These are phyloP conservation scores for Ianthella basta DNA, from an alignment of 37 sponge, comb jelly and placozoan species.

Conservation along the genomic window DNA sequence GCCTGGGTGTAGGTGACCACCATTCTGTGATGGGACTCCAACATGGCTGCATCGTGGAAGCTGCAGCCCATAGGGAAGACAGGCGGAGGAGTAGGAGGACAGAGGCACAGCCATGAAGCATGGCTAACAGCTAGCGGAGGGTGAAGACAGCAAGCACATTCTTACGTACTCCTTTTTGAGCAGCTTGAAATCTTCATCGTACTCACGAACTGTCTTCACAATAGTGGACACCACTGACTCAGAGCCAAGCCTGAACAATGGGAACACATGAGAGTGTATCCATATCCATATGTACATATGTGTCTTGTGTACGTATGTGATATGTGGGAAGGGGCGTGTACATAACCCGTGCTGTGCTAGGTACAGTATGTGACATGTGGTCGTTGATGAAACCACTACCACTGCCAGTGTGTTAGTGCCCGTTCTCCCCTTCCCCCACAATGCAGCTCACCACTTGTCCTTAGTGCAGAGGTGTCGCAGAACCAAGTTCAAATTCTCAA, in stretches of 20 bases:
- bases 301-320: background rate
- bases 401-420: too few relatives aligned
- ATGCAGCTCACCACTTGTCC: slow-evolving; percentile 53
- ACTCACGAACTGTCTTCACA: slow-evolving; percentile 60
- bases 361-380: too few relatives aligned
- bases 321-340: background rate
- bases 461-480: slow-evolving; percentile 53
- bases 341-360: too few relatives aligned
- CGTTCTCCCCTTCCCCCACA: too few relatives aligned
- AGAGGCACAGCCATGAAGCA: background rate
- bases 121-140: background rate
- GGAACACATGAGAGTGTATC: background rate
- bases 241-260: slow-evolving; percentile 7
- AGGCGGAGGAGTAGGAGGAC: background rate
- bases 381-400: too few relatives aligned
- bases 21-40: slow-evolving; percentile 68
- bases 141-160: background rate
- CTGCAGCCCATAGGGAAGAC: slow-evolving; percentile 20
- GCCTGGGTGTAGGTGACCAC: slow-evolving; percentile 56
- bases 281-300: background rate
- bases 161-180: slow-evolving; percentile 67
- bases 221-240: slow-evolving; percentile 37
- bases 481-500: slow-evolving; percentile 54
- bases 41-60: slow-evolving; percentile 60
- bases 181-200: slow-evolving; percentile 53